Conservation (phyloP, 2,888 invertebrate genomes). For the Dasysyrphus tricinctus region DNA sequence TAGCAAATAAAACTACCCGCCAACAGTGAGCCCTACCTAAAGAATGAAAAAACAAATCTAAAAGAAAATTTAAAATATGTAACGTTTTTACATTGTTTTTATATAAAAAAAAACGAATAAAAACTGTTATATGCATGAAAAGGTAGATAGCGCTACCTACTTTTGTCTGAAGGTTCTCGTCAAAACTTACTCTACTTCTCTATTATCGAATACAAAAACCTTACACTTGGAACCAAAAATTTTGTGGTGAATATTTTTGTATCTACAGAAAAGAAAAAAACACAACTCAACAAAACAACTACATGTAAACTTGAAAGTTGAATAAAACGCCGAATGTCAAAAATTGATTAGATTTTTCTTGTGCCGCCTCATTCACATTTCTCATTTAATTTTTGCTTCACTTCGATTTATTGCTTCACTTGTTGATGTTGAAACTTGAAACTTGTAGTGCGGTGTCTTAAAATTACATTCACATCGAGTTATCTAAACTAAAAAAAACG, state of each 20-base stretch:
- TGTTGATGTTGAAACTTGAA: slow-evolving; percentile 18
- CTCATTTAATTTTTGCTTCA: background rate
- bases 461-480: background rate
- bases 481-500: background rate
- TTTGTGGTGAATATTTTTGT: background rate
- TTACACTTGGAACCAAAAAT: background rate
- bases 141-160: background rate
- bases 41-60: too few species aligned
- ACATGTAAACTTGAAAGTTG: slow-evolving; percentile 9
- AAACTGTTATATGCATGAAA: background rate
- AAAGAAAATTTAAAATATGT: background rate
- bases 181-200: too few species aligned
- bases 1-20: too few species aligned
- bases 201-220: background rate
- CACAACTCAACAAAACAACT: background rate
- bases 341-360: background rate
- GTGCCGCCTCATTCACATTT: background rate
- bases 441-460: background rate
- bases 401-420: slow-evolving; percentile 1
- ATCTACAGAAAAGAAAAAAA: background rate
- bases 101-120: too few species aligned
- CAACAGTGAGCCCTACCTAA: too few species aligned
- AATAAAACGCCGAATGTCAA: slow-evolving; percentile 15
- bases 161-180: too few species aligned
- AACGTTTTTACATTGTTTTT: too few species aligned